A percentile compares a stretch with the other conserved stretches of the same genome.
Evolutionary conservation across 1,140 invertebrate species (phyloP).

Genomic region (Ceratoteleas bidentatus): DNA sequence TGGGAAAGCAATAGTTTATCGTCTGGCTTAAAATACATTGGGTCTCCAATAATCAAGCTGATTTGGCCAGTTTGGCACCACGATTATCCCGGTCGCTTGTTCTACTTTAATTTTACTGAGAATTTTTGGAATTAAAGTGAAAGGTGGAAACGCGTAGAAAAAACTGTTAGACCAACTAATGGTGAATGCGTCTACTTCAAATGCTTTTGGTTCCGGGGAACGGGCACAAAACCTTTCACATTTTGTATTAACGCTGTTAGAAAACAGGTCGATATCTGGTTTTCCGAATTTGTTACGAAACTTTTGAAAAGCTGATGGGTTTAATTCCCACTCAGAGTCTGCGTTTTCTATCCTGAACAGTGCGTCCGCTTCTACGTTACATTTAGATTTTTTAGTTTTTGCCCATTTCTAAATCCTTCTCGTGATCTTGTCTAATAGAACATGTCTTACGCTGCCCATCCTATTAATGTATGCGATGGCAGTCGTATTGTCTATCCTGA

Average conservation of each 20-base stretch:
- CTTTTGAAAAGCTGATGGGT: neutral
- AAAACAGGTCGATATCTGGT: slow-evolving; percentile 30
- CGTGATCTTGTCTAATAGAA: slow-evolving; percentile 1
- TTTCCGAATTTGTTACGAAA: slow-evolving; percentile 7
- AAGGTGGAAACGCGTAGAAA: slow-evolving; percentile 39
- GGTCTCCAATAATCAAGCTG: neutral
- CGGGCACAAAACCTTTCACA: slow-evolving; percentile 17
- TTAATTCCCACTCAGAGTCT: slow-evolving; percentile 34
- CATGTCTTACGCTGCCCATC: slow-evolving; percentile 8
- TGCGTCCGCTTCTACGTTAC: slow-evolving; percentile 22
- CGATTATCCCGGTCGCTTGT: neutral
- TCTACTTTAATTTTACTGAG: slow-evolving; percentile 26
- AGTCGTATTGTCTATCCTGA: slow-evolving; percentile 35
- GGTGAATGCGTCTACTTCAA: slow-evolving; percentile 27
- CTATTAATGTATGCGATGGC: slow-evolving; percentile 28
- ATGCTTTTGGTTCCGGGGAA: slow-evolving; percentile 6
- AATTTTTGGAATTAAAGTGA: slow-evolving; percentile 15
- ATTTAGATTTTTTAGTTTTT: slow-evolving; percentile 12
- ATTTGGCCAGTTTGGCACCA: slow-evolving; percentile 1
- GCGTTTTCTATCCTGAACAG: slow-evolving; percentile 23
- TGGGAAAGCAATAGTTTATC: too few species aligned
- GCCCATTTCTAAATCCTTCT: slow-evolving; percentile 30
- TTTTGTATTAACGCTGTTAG: slow-evolving; percentile 25
- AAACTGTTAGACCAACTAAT: slow-evolving; percentile 7
- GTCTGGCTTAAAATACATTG: too few species aligned